Base-by-base conservation (phyloP, 1,140 invertebrate species). In the Zaprionus africanus region DNA sequence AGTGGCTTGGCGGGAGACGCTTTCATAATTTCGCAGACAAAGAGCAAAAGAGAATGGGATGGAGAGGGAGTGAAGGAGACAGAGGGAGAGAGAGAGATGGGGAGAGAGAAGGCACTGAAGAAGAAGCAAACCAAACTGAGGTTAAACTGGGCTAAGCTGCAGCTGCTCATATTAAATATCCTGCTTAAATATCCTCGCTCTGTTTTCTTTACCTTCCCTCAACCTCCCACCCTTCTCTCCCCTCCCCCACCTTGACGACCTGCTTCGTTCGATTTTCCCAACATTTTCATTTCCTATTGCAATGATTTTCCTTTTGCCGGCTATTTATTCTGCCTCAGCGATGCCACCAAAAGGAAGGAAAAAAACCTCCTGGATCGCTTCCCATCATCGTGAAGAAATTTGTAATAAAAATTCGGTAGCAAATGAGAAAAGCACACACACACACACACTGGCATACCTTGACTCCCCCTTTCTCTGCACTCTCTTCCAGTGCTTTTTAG, bases 211-310 rank as follows among this genome's bases (percentile, higher is more conserved):
- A 70, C 46, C 53, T 38, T 15, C 38, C 61, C 15, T 43, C 71
- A 15, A 9, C 17, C 24, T 28, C 46, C 36, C 51, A 57, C 49
- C 43, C 28, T 22, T 22, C 7, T 6, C 28, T 19, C 6, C 36
- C 4, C 6, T 68, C 0, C 9, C 5, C 6, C 36, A 24, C 36
- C 36, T 43, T 53, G 11, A 5, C 7, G 15, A 41, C 13, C 46
- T 53, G 15, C 34, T 36, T n/a, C n/a, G 38, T 41, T 54, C 69
- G 62, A 38, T 41, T 57, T 69, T 78, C 78, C 63, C 81, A 73
- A 79, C 85, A 81, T 90, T 88, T 88, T 88, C 85, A 88, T 88
- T 88, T 88, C 85, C 85, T 90, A 90, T 82, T 90, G 85, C 85
- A 88, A 88, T 85, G 85, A 90, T 88, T 85, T 90, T 84, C 69